Conservation (phyloP, 1,140 invertebrate genomes). For the Physella acuta region DNA sequence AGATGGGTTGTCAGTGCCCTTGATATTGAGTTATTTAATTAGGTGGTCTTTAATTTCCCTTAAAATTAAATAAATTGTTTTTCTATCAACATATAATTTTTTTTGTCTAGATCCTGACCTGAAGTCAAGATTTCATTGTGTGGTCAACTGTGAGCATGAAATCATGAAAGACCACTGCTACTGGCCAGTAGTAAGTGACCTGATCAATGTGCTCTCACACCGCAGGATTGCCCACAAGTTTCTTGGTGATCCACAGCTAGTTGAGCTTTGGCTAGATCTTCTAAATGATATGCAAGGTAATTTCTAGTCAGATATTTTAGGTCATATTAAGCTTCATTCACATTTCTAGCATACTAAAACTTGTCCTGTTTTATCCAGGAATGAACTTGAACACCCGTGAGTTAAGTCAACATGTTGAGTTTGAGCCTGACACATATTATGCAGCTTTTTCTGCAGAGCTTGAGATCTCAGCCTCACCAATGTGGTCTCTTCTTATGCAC, state of each 20-base stretch:
- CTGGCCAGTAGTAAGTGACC: slow-evolving; percentile 94
- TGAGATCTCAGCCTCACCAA: slow-evolving; percentile 92
- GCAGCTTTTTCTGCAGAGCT: slow-evolving; percentile 94
- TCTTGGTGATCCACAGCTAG: slow-evolving; percentile 79
- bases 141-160: slow-evolving; percentile 87
- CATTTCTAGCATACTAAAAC: not conserved
- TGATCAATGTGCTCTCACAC: slow-evolving; percentile 96
- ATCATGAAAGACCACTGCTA: slow-evolving; percentile 98
- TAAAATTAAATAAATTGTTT: too few species aligned
- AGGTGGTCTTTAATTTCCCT: too few species aligned
- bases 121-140: slow-evolving; percentile 79
- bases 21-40: too few species aligned
- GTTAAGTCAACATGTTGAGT: slow-evolving; percentile 88
- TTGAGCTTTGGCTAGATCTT: slow-evolving; percentile 94
- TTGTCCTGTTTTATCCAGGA: slow-evolving; percentile 62
- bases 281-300: slow-evolving; percentile 91
- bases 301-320: not conserved
- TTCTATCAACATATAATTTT: too few species aligned
- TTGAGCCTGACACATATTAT: slow-evolving; percentile 94
- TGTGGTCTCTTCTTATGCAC: slow-evolving; percentile 93
- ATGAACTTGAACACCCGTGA: slow-evolving; percentile 95
- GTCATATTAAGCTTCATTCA: not conserved
- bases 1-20: too few species aligned
- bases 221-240: slow-evolving; percentile 86
- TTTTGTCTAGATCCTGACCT: slow-evolving; percentile 72